Evolutionary conservation across 2,113 vertebrate species (phyloP).

Genomic region (Ptilorrhoa leucosticta): DNA sequence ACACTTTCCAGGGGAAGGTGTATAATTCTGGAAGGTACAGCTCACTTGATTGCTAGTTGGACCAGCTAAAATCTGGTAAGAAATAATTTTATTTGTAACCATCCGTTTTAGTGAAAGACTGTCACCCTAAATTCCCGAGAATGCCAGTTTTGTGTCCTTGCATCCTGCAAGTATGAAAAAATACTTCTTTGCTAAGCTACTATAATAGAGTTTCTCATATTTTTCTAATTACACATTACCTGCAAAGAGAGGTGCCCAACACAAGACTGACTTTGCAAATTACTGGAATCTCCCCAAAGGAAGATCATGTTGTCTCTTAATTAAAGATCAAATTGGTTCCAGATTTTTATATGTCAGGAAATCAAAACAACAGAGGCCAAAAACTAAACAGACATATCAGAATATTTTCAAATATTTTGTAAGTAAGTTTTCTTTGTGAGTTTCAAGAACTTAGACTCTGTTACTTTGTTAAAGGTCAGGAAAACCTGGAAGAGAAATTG

Average conservation of each 20-base stretch:
- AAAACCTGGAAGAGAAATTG: background rate
- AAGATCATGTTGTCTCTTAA: background rate
- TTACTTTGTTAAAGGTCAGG: background rate
- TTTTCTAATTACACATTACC: constrained; percentile 51
- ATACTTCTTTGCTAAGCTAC: constrained; percentile 58
- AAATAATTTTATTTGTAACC: background rate
- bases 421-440: background rate
- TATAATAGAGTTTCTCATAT: constrained; percentile 59
- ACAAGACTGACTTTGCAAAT: background rate
- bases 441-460: background rate
- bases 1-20: background rate
- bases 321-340: background rate
- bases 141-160: constrained; percentile 64
- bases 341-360: background rate
- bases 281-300: background rate
- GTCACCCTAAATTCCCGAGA: constrained; percentile 64
- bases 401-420: background rate
- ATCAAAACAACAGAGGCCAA: background rate
- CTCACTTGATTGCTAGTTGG: background rate
- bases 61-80: background rate
- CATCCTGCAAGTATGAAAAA: constrained; percentile 62
- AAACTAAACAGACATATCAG: background rate
- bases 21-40: background rate
- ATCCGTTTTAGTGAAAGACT: background rate
- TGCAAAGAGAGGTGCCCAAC: constrained; percentile 48